A percentile compares a stretch with the other conserved stretches of the same genome.
Conservation (phyloP, 2,888 invertebrate species). For the Heliconius erato region DNA sequence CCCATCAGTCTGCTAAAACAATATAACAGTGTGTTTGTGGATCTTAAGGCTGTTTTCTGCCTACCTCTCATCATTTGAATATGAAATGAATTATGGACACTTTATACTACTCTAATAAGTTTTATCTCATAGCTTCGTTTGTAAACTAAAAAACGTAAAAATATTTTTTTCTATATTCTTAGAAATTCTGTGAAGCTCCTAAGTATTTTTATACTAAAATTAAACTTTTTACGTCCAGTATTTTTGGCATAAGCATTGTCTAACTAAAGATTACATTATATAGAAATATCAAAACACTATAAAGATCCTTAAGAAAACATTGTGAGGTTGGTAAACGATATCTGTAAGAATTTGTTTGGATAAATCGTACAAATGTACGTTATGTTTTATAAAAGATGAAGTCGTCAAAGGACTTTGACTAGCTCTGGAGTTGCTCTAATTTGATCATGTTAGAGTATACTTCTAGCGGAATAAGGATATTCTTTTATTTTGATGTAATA, state of each 20-base stretch:
- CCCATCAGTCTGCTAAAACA: background rate
- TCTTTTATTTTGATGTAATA: background rate
- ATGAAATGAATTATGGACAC: too few relatives aligned
- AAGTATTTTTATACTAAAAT: too few relatives aligned
- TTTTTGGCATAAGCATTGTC: too few relatives aligned
- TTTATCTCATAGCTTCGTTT: too few relatives aligned
- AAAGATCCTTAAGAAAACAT: background rate
- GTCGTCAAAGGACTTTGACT: background rate
- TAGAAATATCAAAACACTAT: background rate
- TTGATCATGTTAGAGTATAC: background rate
- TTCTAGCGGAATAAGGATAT: too few relatives aligned
- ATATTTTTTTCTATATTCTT: too few relatives aligned
- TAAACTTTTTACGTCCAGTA: too few relatives aligned
- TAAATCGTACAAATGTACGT: constrained; percentile 13
- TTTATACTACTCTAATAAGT: too few relatives aligned
- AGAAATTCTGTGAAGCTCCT: too few relatives aligned
- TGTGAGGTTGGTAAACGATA: constrained; percentile 11
- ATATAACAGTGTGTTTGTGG: background rate
- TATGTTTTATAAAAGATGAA: constrained; percentile 17
- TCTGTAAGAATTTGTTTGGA: background rate
- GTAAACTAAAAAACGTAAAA: too few relatives aligned
- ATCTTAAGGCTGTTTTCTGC: background rate
- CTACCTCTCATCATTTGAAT: too few relatives aligned
- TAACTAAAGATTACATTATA: too few relatives aligned
- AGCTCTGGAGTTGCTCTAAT: constrained; percentile 3